Evolutionary conservation across 1,140 invertebrate genomes (phyloP), one percentile per base, ranked within the genome.

Genomic region (Geopemphigus sp.): DNA sequence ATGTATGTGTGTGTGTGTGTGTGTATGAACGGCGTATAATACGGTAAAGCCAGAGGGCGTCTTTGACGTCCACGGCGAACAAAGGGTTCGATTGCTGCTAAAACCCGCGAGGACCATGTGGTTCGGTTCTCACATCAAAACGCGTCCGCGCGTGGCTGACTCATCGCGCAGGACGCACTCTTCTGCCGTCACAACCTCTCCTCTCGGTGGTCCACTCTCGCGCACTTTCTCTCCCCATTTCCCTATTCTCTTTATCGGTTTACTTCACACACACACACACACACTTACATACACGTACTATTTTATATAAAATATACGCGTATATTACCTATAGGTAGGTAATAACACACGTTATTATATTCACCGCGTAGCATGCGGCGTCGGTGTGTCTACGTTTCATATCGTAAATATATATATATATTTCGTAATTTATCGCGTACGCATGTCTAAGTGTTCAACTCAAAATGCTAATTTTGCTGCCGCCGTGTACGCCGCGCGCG

Each of bases 111-210:
- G 50, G 74, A 78, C 74, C 74, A 78, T 78, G 74, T 78, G 74
- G 74, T 78, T 57, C 74, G 45, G 74, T 78, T 78, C 74, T 78
- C 74, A 78, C 74, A 78, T 78, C 74, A 78, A 78, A 78, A 63
- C 57, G 57, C 57, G 57, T 63, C 74, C 57, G 39, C 39, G 74
- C 32, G 22, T n/a, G 54, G 10, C 74, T 78, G 74, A 78, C 74
- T 78, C 74, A 78, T 78, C 74, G 24, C 22, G 22, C 66, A n/a
- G n/a, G n/a, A 39, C 61, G 32, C n/a, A 47, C 66, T 68, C 66
- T 24, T 68, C 19, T 22, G 24, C 50, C 68, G 47, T 24, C 10
- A 15, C 26, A 5, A n/a, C n/a, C 22, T 47, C 64, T 0, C 45
- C 5, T 50, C 61, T 8, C 6, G 2, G 24, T 22, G 22, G 45